Evolutionary conservation across 2,888 invertebrate genomes (phyloP).

Genomic region (Megamerina dolium): DNA sequence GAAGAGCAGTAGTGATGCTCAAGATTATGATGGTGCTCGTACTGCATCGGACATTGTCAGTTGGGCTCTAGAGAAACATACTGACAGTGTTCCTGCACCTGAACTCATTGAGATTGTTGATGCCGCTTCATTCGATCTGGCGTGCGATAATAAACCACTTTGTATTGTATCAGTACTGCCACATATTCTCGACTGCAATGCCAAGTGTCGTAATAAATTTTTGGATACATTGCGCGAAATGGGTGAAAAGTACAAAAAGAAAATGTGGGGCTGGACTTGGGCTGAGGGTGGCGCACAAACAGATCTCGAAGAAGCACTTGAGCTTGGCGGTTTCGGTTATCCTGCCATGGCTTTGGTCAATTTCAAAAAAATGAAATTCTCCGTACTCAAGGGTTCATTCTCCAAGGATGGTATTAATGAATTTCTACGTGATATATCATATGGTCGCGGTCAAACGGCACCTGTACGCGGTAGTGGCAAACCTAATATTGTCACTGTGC

Average conservation of each 20-base stretch:
- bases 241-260: slow-evolving; percentile 88
- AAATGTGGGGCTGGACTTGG: slow-evolving; percentile 98
- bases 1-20: slow-evolving; percentile 61
- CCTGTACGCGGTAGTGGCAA: slow-evolving; percentile 77
- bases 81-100: slow-evolving; percentile 85
- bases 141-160: slow-evolving; percentile 81
- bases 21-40: slow-evolving; percentile 90
- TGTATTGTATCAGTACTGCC: slow-evolving; percentile 91
- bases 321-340: slow-evolving; percentile 97
- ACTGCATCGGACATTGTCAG: slow-evolving; percentile 82
- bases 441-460: slow-evolving; percentile 86
- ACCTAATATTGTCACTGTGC: slow-evolving; percentile 62
- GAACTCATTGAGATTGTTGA: slow-evolving; percentile 68
- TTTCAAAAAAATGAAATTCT: slow-evolving; percentile 94
- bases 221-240: slow-evolving; percentile 64
- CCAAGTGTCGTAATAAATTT: slow-evolving; percentile 85
- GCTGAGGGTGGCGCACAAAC: slow-evolving; percentile 83
- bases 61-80: slow-evolving; percentile 81
- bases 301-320: slow-evolving; percentile 79
- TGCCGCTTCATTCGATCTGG: slow-evolving; percentile 60
- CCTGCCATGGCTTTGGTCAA: slow-evolving; percentile 98
- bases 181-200: slow-evolving; percentile 92
- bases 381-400: slow-evolving; percentile 87
- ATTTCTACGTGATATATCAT: slow-evolving; percentile 86
- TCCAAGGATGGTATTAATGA: slow-evolving; percentile 92